Conservation (phyloP, 2,888 invertebrate species). For the Cryptocephalus moraei region DNA sequence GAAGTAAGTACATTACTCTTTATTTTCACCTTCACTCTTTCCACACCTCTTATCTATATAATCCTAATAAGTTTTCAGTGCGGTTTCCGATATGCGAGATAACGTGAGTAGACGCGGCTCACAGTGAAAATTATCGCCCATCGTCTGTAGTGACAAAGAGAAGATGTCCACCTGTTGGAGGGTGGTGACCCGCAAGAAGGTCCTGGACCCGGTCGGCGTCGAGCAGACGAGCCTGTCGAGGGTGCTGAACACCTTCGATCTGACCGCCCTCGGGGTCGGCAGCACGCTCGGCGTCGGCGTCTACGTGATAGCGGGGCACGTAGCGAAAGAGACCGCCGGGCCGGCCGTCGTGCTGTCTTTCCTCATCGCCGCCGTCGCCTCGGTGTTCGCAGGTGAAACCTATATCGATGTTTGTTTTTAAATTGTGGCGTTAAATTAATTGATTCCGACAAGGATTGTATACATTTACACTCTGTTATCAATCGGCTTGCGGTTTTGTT, state of each 20-base stretch:
- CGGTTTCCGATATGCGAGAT: too few relatives aligned
- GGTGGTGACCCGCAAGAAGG: conserved; percentile 32
- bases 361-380: conserved; percentile 76
- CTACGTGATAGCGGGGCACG: conserved; percentile 78
- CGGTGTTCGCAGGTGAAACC: conserved; percentile 68
- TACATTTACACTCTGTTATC: too few relatives aligned
- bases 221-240: conserved; percentile 46
- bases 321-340: conserved; percentile 70
- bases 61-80: too few relatives aligned
- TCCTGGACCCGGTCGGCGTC: conserved; percentile 28
- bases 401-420: background rate
- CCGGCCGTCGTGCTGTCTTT: conserved; percentile 81
- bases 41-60: too few relatives aligned
- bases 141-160: too few relatives aligned
- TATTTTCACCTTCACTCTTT: too few relatives aligned
- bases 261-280: conserved; percentile 74
- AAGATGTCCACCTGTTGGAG: conserved; percentile 27
- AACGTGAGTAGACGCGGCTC: too few relatives aligned
- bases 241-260: conserved; percentile 68
- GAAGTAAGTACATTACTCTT: too few relatives aligned
- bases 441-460: too few relatives aligned
- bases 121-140: too few relatives aligned
- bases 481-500: too few relatives aligned
- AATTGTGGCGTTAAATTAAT: too few relatives aligned
- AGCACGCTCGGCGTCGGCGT: conserved; percentile 84